Conservation (phyloP, 2,888 invertebrate genomes). For the Sepioteuthis lessoniana region DNA sequence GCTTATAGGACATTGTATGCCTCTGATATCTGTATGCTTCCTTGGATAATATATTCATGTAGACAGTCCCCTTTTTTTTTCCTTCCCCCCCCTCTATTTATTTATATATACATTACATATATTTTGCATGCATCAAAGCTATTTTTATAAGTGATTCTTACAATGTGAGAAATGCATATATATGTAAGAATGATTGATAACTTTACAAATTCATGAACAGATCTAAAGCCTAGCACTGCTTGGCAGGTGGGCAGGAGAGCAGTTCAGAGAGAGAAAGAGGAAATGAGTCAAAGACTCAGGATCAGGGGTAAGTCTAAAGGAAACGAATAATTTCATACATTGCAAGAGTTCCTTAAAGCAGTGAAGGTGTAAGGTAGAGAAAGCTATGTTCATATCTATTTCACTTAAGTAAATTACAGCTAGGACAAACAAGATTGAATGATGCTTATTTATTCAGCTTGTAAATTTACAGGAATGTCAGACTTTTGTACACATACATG, state of each 20-base stretch:
- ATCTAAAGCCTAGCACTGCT: background rate
- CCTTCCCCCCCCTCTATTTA: too few species aligned
- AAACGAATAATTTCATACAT: background rate
- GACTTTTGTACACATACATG: too few species aligned
- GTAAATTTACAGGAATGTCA: too few species aligned
- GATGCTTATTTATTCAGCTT: background rate
- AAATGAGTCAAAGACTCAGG: background rate
- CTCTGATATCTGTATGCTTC: background rate
- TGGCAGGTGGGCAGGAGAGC: background rate
- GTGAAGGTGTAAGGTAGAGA: background rate
- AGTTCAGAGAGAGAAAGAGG: background rate
- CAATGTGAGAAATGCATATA: background rate
- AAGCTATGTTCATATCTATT: background rate
- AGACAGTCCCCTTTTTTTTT: background rate
- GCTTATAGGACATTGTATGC: background rate
- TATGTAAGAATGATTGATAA: background rate
- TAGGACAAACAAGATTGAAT: background rate
- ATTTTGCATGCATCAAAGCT: background rate
- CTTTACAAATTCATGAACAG: background rate
- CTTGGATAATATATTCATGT: background rate
- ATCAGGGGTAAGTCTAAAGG: background rate
- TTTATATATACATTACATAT: background rate
- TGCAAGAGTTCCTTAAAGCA: background rate
- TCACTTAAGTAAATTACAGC: background rate
- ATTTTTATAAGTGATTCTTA: background rate